A percentile compares a stretch with the other conserved stretches of the same genome.
Conservation (phyloP, 37 sponge, comb jelly and placozoan genomes). For the Cladorhizidae sp. region DNA sequence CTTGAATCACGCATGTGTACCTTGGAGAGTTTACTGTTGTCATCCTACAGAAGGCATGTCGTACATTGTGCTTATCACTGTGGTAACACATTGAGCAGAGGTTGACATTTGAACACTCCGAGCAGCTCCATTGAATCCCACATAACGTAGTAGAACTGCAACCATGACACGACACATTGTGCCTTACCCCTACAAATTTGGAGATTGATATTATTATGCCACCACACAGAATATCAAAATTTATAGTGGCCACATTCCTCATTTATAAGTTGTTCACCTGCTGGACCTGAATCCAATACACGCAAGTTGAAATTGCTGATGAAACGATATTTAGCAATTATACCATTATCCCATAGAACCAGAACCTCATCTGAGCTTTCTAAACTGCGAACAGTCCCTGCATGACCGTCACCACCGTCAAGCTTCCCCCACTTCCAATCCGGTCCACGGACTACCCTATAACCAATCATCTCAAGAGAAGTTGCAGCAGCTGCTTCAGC, state of each 20-base stretch:
- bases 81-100: slow-evolving; percentile 89
- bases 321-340: slow-evolving; percentile 81
- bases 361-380: slow-evolving; percentile 68
- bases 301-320: slow-evolving; percentile 63
- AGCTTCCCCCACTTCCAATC: slow-evolving; percentile 91
- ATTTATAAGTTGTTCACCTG: slow-evolving; percentile 36
- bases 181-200: slow-evolving; percentile 54
- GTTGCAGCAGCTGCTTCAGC: background rate
- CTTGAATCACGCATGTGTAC: slow-evolving; percentile 17
- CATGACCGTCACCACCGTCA: slow-evolving; percentile 85
- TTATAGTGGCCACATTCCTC: background rate
- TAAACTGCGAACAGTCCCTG: slow-evolving; percentile 70
- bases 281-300: slow-evolving; percentile 64
- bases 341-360: slow-evolving; percentile 86
- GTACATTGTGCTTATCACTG: slow-evolving; percentile 74
- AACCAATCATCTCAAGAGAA: slow-evolving; percentile 63
- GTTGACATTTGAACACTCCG: slow-evolving; percentile 55
- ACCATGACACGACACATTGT: slow-evolving; percentile 75
- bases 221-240: too few species aligned
- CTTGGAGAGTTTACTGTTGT: slow-evolving; percentile 52
- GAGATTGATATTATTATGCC: background rate
- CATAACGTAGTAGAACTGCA: slow-evolving; percentile 61
- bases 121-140: slow-evolving; percentile 83
- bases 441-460: slow-evolving; percentile 80
- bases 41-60: slow-evolving; percentile 67